phyloP scores from a whole-genome alignment of 2,797 vertebrate species.

The Manis crassicaudata region DNA sequence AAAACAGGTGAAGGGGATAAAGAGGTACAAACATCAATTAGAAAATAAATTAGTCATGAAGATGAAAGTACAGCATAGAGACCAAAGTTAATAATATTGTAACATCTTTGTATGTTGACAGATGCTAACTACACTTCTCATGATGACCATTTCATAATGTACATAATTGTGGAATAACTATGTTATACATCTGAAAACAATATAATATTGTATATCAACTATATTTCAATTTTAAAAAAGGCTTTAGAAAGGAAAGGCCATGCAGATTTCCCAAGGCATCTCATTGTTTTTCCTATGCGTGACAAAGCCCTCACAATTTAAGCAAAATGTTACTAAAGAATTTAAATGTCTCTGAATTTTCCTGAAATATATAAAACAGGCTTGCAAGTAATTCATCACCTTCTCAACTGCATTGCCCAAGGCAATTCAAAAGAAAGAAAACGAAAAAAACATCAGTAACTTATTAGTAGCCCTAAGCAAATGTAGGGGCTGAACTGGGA shows the following conservation, averaged over 20 bases:
- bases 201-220: too few relatives aligned
- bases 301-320: neutral
- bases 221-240: neutral
- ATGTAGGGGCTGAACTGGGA: neutral
- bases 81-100: too few relatives aligned
- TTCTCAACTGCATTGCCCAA: neutral
- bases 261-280: neutral
- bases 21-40: too few relatives aligned
- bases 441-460: neutral
- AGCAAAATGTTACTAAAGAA: neutral
- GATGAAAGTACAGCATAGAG: too few relatives aligned
- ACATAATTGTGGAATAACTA: too few relatives aligned
- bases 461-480: neutral
- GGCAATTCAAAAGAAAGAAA: neutral
- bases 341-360: slow-evolving; percentile 1
- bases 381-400: neutral
- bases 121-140: too few relatives aligned
- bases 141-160: too few relatives aligned
- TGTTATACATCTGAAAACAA: too few relatives aligned
- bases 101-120: too few relatives aligned
- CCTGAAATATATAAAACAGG: neutral
- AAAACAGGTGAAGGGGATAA: too few relatives aligned
- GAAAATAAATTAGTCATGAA: too few relatives aligned
- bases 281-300: neutral
- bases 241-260: neutral